phyloP scores from a whole-genome alignment of 2,113 vertebrate species.

The Talpa occidentalis region DNA sequence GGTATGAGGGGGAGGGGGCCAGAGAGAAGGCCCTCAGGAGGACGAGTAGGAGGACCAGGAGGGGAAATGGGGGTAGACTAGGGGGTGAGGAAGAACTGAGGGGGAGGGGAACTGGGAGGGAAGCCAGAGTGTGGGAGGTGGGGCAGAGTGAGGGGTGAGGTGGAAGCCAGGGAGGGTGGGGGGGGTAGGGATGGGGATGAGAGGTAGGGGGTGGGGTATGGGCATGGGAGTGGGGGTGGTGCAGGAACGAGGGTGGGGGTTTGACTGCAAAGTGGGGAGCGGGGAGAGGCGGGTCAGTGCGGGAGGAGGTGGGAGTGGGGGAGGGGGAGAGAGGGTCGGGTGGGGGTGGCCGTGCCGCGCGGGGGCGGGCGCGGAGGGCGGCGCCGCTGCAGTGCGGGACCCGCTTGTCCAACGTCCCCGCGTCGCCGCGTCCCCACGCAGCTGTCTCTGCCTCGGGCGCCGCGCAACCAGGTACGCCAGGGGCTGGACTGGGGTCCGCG shows the following conservation, averaged over 20 bases:
- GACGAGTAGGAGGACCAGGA: no score
- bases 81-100: not conserved
- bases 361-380: constrained; percentile 57
- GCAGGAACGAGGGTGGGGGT: not conserved
- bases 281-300: not conserved
- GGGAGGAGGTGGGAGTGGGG: not conserved
- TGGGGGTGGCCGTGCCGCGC: constrained; percentile 1
- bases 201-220: no score
- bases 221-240: not conserved
- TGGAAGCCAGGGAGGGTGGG: not conserved
- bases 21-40: no score
- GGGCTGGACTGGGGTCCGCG: constrained; percentile 1
- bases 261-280: no score
- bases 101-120: not conserved
- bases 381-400: constrained; percentile 67
- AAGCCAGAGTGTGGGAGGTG: not conserved
- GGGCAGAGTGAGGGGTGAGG: not conserved
- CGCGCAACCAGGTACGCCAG: constrained; percentile 58
- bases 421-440: constrained; percentile 18
- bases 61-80: no score
- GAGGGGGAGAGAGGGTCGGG: not conserved
- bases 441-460: not conserved
- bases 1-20: not conserved
- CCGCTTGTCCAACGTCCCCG: not conserved
- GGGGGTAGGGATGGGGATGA: not conserved